Conservation (phyloP, 2,888 invertebrate species). For the Tetrapedia diversipes region DNA sequence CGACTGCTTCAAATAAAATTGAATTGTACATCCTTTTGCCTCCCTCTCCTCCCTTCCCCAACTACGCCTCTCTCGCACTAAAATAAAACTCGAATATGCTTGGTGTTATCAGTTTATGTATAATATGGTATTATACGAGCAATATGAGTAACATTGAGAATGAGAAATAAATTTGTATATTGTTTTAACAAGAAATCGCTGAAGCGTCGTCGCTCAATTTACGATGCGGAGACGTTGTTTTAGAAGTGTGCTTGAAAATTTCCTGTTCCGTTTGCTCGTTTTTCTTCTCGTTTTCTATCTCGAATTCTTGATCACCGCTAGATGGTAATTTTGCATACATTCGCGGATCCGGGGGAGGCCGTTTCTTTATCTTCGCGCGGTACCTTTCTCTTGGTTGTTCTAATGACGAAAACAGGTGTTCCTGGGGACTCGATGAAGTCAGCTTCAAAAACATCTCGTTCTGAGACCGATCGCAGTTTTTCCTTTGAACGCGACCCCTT, state of each 20-base stretch:
- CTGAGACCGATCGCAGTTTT: slow-evolving; percentile 63
- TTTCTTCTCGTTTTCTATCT: slow-evolving; percentile 20
- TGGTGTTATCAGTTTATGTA: too few relatives aligned
- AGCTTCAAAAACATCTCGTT: slow-evolving; percentile 61
- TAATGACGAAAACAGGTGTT: slow-evolving; percentile 50
- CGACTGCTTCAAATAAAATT: background rate
- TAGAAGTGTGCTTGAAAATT: slow-evolving; percentile 14
- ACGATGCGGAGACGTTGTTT: slow-evolving; percentile 43
- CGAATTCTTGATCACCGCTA: slow-evolving; percentile 15
- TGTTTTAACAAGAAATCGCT: slow-evolving; percentile 41
- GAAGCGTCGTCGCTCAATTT: slow-evolving; percentile 68
- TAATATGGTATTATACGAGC: too few relatives aligned
- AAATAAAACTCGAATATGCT: too few relatives aligned
- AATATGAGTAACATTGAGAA: too few relatives aligned
- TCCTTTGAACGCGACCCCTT: slow-evolving; percentile 64
- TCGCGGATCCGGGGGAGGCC: slow-evolving; percentile 4
- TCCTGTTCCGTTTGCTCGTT: slow-evolving; percentile 10
- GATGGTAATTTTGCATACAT: slow-evolving; percentile 13
- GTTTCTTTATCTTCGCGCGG: slow-evolving; percentile 38
- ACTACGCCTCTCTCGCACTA: too few relatives aligned
- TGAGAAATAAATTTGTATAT: background rate
- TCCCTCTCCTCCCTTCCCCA: too few relatives aligned
- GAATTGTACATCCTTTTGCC: too few relatives aligned
- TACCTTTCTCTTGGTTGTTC: slow-evolving; percentile 30
- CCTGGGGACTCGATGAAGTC: slow-evolving; percentile 58